Base-by-base conservation (phyloP, 2,797 vertebrate species). In the Poecile montanus region DNA sequence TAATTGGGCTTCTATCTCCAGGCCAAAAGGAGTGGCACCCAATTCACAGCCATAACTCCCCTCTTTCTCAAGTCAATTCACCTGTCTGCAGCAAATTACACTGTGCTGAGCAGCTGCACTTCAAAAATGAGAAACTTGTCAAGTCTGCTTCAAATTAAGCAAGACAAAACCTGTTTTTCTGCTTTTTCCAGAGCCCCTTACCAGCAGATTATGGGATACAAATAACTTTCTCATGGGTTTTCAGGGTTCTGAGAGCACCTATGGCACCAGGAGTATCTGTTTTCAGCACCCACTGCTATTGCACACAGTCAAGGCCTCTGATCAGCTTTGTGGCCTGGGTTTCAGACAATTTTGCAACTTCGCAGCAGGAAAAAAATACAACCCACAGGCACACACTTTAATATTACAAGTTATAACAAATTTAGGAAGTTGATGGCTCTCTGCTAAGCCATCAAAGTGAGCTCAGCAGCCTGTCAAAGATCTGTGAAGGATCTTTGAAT, bases 331-430 rank as follows among this genome's bases (percentile, higher is more conserved):
- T 9, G 10, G 36, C 23, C 27, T 7, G 23, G 11, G 16, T 56
- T 88, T 66, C 54, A 32, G 29, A 34, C 21, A 65, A 65, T 73
- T 76, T 47, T 62, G 48, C n/a, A 44, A 13, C 11, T 25, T 40
- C 12, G n/a, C 26, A 57, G 8, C 11, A 45, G 44, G 21, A 11
- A 66, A 79, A 65, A 47, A 58, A 0, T 0, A 4, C 25, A 71
- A 26, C 34, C 34, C 11, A 54, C 3, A 44, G 20, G 6, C 6
- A 57, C 12, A 42, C 20, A 38, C 25, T 40, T 67, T n/a, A 81
- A 25, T 65, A 36, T 18, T 50, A 58, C 21, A 73, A 54, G 61
- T 66, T 26, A 16, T 13, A 78, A 26, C 30, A 25, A 58, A 47
- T 34, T 44, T 54, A 70, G 48, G 36, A 63, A 80, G 25, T 23